phyloP scores from a whole-genome alignment of 2,888 invertebrate genomes.

The Ectobius pallidus region DNA sequence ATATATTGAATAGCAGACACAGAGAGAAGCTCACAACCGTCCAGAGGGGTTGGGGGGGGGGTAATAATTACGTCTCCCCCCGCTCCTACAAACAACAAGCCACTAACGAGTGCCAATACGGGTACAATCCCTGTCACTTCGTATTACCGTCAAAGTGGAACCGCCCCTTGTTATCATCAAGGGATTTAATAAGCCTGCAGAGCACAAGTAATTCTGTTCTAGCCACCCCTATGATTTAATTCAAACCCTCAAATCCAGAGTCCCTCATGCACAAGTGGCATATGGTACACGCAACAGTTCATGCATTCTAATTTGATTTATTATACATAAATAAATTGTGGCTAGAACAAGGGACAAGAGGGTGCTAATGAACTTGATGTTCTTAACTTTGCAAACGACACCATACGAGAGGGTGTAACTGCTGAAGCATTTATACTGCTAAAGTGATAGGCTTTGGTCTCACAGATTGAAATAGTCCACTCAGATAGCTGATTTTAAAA shows the following conservation, averaged over 20 bases:
- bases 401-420: no score
- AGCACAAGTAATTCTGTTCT: constrained; percentile 26
- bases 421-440: no score
- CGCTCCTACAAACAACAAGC: constrained; percentile 21
- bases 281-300: background rate
- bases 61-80: constrained; percentile 10
- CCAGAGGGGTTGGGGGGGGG: background rate
- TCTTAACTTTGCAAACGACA: no score
- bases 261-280: background rate
- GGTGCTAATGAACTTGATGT: no score
- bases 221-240: constrained; percentile 32
- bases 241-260: constrained; percentile 23
- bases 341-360: no score
- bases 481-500: no score
- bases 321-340: background rate
- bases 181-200: constrained; percentile 24
- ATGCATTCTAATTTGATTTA: background rate
- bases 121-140: constrained; percentile 27
- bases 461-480: no score
- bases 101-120: constrained; percentile 27
- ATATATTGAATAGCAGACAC: no score
- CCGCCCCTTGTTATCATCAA: constrained; percentile 28
- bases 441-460: no score
- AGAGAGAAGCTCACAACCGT: no score
- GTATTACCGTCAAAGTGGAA: constrained; percentile 23